These are phyloP conservation scores for Gyrodactylus salaris DNA, from an alignment of 1,140 invertebrate genomes.

Conservation along the genomic window DNA sequence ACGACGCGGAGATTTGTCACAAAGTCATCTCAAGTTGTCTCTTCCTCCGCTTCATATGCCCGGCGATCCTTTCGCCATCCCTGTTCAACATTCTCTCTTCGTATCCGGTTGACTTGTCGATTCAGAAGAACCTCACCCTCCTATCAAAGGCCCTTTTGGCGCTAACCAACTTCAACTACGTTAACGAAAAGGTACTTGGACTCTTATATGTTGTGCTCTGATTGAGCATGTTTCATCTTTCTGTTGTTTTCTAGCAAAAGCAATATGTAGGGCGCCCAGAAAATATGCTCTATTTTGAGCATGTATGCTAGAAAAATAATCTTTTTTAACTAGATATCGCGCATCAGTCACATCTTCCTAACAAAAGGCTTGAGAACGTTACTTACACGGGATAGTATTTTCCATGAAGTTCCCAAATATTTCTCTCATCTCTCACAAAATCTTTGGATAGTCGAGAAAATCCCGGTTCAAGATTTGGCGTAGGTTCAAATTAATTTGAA, in stretches of 20 bases:
- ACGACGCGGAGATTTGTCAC: neutral
- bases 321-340: neutral
- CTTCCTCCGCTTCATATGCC: neutral
- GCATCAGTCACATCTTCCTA: neutral
- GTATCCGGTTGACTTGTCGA: neutral
- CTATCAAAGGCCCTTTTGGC: neutral
- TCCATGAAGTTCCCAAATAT: too few relatives aligned
- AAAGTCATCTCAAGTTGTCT: neutral
- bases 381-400: too few relatives aligned
- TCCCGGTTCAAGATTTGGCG: too few relatives aligned
- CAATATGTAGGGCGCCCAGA: neutral
- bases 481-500: too few relatives aligned
- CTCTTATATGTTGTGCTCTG: neutral
- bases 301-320: neutral
- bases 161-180: neutral
- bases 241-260: neutral
- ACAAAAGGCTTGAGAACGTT: neutral
- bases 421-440: too few relatives aligned
- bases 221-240: neutral
- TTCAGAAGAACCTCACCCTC: neutral
- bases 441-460: too few relatives aligned
- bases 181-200: neutral
- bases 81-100: neutral
- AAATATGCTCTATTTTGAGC: neutral
- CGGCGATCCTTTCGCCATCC: neutral